Percentiles rank a stretch among this genome's conserved stretches.
phyloP scores from a whole-genome alignment of 1,140 invertebrate genomes.

The Microplitis mediator region DNA sequence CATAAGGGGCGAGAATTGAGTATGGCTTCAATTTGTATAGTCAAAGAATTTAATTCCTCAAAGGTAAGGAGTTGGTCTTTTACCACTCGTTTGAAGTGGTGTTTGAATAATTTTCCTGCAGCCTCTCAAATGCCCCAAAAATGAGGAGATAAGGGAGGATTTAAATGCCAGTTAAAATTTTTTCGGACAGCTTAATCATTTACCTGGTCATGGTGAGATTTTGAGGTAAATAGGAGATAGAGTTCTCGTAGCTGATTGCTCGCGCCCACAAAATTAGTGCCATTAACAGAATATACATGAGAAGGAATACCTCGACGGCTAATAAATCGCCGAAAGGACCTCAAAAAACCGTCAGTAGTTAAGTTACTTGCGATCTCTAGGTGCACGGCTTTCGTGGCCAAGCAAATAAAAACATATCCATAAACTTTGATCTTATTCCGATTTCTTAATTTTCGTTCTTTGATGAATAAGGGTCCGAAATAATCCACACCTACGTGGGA shows the following conservation, averaged over 20 bases:
- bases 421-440: not conserved
- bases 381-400: not conserved
- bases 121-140: constrained; percentile 41
- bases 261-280: constrained; percentile 27
- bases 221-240: not conserved
- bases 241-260: not conserved
- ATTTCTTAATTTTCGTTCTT: not conserved
- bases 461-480: not conserved
- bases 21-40: constrained; percentile 37
- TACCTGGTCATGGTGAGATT: not conserved
- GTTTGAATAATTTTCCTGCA: constrained; percentile 24
- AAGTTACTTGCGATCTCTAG: not conserved
- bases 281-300: constrained; percentile 7
- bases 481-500: not conserved
- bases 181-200: constrained; percentile 40
- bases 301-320: constrained; percentile 28
- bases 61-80: constrained; percentile 24
- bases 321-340: constrained; percentile 39
- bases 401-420: not conserved
- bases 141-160: constrained; percentile 38
- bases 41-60: constrained; percentile 30
- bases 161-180: constrained; percentile 31
- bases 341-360: constrained; percentile 34
- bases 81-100: constrained; percentile 21
- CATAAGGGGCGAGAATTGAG: constrained; percentile 38